Evolutionary conservation across 2,113 vertebrate genomes (phyloP).

Genomic region (Triplophysa siluroides): DNA sequence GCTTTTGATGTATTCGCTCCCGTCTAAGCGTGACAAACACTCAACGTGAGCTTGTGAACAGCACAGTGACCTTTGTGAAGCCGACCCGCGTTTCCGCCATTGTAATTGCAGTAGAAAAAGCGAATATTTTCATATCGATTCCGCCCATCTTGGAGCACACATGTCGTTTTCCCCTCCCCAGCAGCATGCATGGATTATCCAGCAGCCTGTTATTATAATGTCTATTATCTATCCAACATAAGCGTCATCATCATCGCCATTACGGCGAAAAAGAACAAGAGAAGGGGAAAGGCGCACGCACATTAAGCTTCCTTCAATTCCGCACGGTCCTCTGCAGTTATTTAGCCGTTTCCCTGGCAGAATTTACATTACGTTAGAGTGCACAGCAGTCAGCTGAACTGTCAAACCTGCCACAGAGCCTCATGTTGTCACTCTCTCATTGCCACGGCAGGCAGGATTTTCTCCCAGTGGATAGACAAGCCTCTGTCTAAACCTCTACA

Average conservation of each 20-base stretch:
- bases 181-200: conserved; percentile 34
- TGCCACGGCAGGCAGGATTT: conserved; percentile 48
- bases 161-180: neutral
- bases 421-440: conserved; percentile 59
- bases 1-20: conserved; percentile 40
- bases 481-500: conserved; percentile 48
- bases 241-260: conserved; percentile 33
- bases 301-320: conserved; percentile 40
- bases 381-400: conserved; percentile 52
- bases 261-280: neutral
- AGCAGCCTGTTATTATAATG: conserved; percentile 23
- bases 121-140: conserved; percentile 34
- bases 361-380: conserved; percentile 49
- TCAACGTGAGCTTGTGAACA: conserved; percentile 25
- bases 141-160: neutral
- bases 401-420: conserved; percentile 51
- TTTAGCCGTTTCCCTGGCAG: conserved; percentile 46
- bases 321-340: conserved; percentile 26
- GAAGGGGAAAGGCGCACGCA: neutral
- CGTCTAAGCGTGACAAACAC: conserved; percentile 16
- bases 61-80: conserved; percentile 23
- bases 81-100: neutral
- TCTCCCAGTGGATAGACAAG: conserved; percentile 51
- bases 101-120: conserved; percentile 22
- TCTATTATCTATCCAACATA: conserved; percentile 29